Base-by-base conservation (phyloP, 2,797 vertebrate species). In the Selene dorsalis region DNA sequence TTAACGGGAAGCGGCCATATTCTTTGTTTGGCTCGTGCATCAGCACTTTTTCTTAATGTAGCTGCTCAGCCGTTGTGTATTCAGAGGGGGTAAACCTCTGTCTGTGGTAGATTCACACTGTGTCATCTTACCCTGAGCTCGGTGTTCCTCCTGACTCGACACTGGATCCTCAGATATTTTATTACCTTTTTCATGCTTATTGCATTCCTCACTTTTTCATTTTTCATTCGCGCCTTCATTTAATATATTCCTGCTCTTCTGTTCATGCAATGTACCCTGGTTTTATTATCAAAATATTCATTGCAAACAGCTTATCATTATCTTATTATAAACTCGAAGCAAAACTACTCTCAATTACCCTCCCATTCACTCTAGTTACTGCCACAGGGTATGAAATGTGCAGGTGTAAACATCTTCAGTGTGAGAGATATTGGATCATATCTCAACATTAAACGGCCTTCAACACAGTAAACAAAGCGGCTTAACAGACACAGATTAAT, bases 271-370 rank as follows among this genome's bases (percentile, higher is more conserved):
- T 68, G 68, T 48, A 60, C 41, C 39, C 55, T 16, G 4, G 50
- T 35, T 53, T 58, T 59, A 65, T 81, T 50, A 20, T 48, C 9
- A 41, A 70, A 41, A 56, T 28, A 22, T 53, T 75, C 20, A 82
- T 84, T 45, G 60, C 6, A 72, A 30, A 70, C 60, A 64, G 32
- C 18, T 0, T n/a, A 53, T 73, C 75, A 68, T 43, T 11, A 58
- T 52, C 53, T 62, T 63, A 69, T 77, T 55, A 70, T 45, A 35
- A 11, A 61, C 69, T 30, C 38, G 43, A 17, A 10, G 32, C 22
- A 55, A 60, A 75, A 64, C 52, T 17, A 39, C 50, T 59, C 24
- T 45, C 59, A 69, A 43, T 80, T 61, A 75, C 76, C 57, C 69
- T 53, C 26, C 20, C 6, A 75, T 79, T 79, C 72, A 50, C 67